A percentile compares a stretch with the other conserved stretches of the same genome.
Conservation (phyloP, 2,888 invertebrate genomes). For the Alcis repandata region DNA sequence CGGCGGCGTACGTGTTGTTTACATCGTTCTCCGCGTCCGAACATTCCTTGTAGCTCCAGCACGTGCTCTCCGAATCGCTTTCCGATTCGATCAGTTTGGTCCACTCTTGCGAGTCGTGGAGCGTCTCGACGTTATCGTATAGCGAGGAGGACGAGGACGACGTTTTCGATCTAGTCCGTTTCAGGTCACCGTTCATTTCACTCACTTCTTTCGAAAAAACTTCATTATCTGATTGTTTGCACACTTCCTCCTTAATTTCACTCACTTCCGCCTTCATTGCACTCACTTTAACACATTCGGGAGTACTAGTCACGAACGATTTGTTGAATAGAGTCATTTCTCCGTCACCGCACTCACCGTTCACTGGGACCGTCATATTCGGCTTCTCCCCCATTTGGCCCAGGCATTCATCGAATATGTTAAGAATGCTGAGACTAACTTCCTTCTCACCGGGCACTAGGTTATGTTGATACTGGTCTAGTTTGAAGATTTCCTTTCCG, state of each 20-base stretch:
- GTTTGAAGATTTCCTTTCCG: constrained; percentile 80
- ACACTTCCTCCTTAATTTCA: constrained; percentile 15
- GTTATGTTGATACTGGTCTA: constrained; percentile 78
- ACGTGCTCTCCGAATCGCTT: constrained; percentile 79
- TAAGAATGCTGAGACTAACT: constrained; percentile 77
- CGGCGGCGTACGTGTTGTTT: constrained; percentile 71
- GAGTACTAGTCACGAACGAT: constrained; percentile 74
- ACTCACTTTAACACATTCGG: constrained; percentile 53
- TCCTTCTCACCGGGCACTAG: constrained; percentile 67
- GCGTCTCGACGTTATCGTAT: constrained; percentile 62
- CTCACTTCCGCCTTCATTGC: constrained; percentile 46
- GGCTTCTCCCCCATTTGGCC: constrained; percentile 68
- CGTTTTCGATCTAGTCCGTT: constrained; percentile 64
- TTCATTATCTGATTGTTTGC: background rate
- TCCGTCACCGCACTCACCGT: constrained; percentile 65
- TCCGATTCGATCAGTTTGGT: constrained; percentile 62
- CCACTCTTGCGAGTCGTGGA: constrained; percentile 49
- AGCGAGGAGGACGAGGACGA: constrained; percentile 60
- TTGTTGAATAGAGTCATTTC: constrained; percentile 68
- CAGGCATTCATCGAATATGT: constrained; percentile 82
- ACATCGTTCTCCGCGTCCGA: constrained; percentile 63
- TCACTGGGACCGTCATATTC: constrained; percentile 29
- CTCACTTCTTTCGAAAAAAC: constrained; percentile 41
- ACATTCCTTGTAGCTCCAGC: constrained; percentile 83
- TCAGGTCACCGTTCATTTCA: constrained; percentile 52